Evolutionary conservation across 1,140 invertebrate genomes (phyloP).

Genomic region (Aphaenogaster floridana): DNA sequence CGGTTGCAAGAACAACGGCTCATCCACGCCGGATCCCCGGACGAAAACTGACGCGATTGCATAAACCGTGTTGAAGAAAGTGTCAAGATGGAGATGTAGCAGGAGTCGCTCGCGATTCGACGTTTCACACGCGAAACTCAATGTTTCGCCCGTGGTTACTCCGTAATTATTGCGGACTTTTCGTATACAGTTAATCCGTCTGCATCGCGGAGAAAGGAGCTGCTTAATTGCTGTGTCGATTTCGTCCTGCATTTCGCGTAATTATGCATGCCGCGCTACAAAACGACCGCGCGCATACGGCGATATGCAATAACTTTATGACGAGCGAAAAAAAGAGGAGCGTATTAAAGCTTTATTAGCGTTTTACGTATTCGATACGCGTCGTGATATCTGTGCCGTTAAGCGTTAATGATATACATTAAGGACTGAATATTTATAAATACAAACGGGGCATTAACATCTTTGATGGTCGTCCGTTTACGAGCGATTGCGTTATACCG

Average conservation of each 20-base stretch:
- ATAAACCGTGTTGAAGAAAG: constrained; percentile 45
- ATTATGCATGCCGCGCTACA: constrained; percentile 32
- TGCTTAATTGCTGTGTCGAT: constrained; percentile 49
- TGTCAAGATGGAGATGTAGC: constrained; percentile 29
- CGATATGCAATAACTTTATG: constrained; percentile 45
- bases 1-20: constrained; percentile 12
- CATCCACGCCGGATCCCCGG: not conserved
- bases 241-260: constrained; percentile 38
- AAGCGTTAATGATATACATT: constrained; percentile 53
- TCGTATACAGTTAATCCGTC: constrained; percentile 39
- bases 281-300: constrained; percentile 6
- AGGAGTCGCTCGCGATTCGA: constrained; percentile 33
- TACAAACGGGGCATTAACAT: constrained; percentile 38
- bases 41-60: constrained; percentile 38
- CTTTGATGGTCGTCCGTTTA: not conserved
- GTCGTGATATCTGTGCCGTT: constrained; percentile 22
- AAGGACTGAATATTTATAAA: constrained; percentile 45
- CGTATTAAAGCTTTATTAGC: constrained; percentile 39
- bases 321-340: constrained; percentile 33
- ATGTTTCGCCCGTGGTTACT: constrained; percentile 24
- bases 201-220: constrained; percentile 41
- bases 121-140: constrained; percentile 33
- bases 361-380: constrained; percentile 24
- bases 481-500: not conserved
- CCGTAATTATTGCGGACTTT: constrained; percentile 46